Percentiles rank a stretch among this genome's conserved stretches.
These are phyloP conservation scores for Agrochola lota DNA, from an alignment of 2,888 invertebrate genomes.

Conservation along the genomic window DNA sequence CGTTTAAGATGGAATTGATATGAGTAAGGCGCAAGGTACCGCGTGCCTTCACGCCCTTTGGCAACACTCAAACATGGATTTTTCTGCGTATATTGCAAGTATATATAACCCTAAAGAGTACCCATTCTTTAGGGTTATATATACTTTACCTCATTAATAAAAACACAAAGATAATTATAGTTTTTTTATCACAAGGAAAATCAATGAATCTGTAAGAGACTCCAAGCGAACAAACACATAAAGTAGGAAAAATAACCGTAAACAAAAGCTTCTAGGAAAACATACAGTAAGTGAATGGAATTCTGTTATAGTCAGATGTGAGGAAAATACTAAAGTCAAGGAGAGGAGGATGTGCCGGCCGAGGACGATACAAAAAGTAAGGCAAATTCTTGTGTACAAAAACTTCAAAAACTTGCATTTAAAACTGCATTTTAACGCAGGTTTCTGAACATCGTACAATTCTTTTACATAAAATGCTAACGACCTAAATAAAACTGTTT, in stretches of 20 bases:
- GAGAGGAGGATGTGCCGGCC: constrained; percentile 39
- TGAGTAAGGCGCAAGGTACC: constrained; percentile 76
- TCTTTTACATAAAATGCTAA: constrained; percentile 52
- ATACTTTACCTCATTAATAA: background rate
- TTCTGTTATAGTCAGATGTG: constrained; percentile 51
- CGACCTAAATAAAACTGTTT: constrained; percentile 60
- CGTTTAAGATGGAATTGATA: constrained; percentile 84
- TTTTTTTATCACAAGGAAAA: constrained; percentile 34
- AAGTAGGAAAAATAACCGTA: constrained; percentile 47
- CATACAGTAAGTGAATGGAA: constrained; percentile 61
- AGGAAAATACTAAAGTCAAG: constrained; percentile 55
- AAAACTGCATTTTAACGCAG: constrained; percentile 36
- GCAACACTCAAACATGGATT: constrained; percentile 61
- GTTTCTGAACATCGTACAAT: constrained; percentile 39
- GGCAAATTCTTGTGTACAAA: constrained; percentile 40
- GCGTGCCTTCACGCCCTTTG: constrained; percentile 84
- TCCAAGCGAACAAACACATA: background rate
- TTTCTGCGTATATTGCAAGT: constrained; percentile 59
- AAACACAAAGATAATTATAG: background rate
- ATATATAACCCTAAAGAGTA: constrained; percentile 35
- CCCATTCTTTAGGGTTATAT: too few relatives aligned
- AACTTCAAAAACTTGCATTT: constrained; percentile 37
- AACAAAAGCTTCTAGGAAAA: constrained; percentile 60
- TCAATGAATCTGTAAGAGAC: background rate
- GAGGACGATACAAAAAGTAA: constrained; percentile 33